phyloP scores from a whole-genome alignment of 2,888 invertebrate genomes.

The Eupithecia subfuscata region DNA sequence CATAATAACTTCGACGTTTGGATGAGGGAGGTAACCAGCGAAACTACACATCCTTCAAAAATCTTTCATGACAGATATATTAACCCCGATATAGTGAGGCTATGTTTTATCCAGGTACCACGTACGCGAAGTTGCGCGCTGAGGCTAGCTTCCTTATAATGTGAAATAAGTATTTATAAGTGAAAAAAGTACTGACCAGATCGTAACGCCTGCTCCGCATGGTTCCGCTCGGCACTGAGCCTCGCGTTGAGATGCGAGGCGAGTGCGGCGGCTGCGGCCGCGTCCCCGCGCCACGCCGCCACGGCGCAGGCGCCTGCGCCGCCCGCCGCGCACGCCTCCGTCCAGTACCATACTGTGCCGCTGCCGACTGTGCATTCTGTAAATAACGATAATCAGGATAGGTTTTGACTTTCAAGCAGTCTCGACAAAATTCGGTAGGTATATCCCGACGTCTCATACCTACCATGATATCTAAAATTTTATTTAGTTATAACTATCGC shows the following conservation, averaged over 20 bases:
- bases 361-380: slow-evolving; percentile 66
- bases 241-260: slow-evolving; percentile 51
- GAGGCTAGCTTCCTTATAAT: neutral
- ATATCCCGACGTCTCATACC: too few relatives aligned
- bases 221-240: slow-evolving; percentile 45
- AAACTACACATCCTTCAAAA: neutral
- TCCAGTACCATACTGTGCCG: slow-evolving; percentile 67
- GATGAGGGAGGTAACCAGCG: neutral
- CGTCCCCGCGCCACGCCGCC: slow-evolving; percentile 72
- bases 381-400: neutral
- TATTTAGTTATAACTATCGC: too few relatives aligned
- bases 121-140: neutral
- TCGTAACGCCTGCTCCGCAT: slow-evolving; percentile 46
- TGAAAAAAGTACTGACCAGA: neutral
- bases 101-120: neutral
- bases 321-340: slow-evolving; percentile 53
- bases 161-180: neutral
- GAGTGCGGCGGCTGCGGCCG: slow-evolving; percentile 57
- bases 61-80: neutral
- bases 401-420: neutral
- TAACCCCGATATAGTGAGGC: neutral
- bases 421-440: too few relatives aligned
- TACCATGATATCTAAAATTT: too few relatives aligned
- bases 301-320: slow-evolving; percentile 56
- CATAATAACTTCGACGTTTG: neutral